Evolutionary conservation across 2,797 vertebrate genomes (phyloP).

Genomic region (Macrochelys suwanniensis): DNA sequence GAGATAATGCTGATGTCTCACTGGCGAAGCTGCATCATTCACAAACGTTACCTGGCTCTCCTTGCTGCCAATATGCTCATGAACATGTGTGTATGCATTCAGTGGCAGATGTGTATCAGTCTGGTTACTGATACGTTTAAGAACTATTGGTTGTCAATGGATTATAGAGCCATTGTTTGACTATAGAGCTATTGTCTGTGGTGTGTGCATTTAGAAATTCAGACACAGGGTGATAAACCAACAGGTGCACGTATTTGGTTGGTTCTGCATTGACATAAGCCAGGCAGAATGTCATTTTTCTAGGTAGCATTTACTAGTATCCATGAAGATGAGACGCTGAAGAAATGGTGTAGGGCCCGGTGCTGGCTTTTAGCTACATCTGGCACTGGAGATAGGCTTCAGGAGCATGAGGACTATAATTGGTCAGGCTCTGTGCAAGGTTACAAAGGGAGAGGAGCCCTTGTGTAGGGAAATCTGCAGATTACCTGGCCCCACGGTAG

Average conservation of each 20-base stretch:
- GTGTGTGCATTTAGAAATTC: background rate
- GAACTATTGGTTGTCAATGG: conserved; percentile 57
- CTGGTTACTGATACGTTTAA: conserved; percentile 38
- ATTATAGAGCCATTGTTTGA: conserved; percentile 30
- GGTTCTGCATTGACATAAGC: background rate
- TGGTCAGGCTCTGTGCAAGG: rapidly evolving
- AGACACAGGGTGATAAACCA: conserved; percentile 6
- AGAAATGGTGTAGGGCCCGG: background rate
- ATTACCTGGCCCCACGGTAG: background rate
- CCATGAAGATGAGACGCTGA: background rate
- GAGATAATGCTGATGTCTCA: conserved; percentile 20
- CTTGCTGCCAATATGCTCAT: background rate
- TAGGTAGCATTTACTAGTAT: background rate
- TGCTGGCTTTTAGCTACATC: background rate
- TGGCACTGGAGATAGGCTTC: background rate
- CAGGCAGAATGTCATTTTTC: background rate
- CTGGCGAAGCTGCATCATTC: background rate
- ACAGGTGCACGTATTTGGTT: background rate
- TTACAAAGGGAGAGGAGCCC: background rate
- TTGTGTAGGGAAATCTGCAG: background rate
- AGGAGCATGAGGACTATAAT: background rate
- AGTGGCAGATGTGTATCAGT: background rate
- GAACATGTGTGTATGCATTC: conserved; percentile 2
- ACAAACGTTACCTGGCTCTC: conserved; percentile 43
- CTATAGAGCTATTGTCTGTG: background rate